These are phyloP conservation scores for Drosophila prolongata DNA, from an alignment of 2,888 invertebrate genomes.

Conservation along the genomic window DNA sequence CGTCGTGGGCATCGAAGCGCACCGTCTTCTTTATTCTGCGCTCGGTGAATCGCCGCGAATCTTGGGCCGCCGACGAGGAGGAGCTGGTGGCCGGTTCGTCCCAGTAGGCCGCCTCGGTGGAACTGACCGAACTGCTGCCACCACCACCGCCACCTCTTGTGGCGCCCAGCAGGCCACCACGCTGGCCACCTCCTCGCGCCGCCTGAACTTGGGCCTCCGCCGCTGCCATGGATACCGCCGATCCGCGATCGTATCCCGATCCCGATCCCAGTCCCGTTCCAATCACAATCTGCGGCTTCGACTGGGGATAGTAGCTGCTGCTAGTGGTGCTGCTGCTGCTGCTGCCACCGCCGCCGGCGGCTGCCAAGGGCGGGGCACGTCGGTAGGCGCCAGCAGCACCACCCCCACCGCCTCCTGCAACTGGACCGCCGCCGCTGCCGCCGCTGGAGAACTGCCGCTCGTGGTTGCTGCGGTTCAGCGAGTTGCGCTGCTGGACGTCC, in stretches of 20 bases:
- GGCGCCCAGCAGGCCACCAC: conserved; percentile 70
- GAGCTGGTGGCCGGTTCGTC: conserved; percentile 74
- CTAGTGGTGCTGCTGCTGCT: conserved; percentile 82
- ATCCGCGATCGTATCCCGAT: conserved; percentile 16
- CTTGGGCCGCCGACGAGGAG: conserved; percentile 84
- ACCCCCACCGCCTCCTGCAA: conserved; percentile 23
- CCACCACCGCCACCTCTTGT: conserved; percentile 48
- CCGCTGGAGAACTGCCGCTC: conserved; percentile 81
- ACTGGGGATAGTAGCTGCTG: conserved; percentile 72
- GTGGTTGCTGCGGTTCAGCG: conserved; percentile 85
- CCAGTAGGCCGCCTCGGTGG: conserved; percentile 78
- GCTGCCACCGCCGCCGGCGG: conserved; percentile 71
- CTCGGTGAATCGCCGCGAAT: conserved; percentile 92
- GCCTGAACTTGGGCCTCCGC: conserved; percentile 44
- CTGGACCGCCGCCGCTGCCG: conserved; percentile 4
- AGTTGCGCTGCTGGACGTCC: conserved; percentile 84
- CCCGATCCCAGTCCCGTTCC: conserved; percentile 57
- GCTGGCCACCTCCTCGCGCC: conserved; percentile 63
- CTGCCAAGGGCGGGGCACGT: conserved; percentile 72
- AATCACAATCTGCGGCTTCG: conserved; percentile 84
- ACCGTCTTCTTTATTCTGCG: conserved; percentile 96
- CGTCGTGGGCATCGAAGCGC: conserved; percentile 92
- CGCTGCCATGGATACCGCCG: conserved; percentile 50
- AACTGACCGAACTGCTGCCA: conserved; percentile 71
- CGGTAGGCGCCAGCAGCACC: conserved; percentile 62